Percentiles rank a stretch among this genome's conserved stretches.
phyloP scores from a whole-genome alignment of 2,888 invertebrate species.

The Nomada flava region DNA sequence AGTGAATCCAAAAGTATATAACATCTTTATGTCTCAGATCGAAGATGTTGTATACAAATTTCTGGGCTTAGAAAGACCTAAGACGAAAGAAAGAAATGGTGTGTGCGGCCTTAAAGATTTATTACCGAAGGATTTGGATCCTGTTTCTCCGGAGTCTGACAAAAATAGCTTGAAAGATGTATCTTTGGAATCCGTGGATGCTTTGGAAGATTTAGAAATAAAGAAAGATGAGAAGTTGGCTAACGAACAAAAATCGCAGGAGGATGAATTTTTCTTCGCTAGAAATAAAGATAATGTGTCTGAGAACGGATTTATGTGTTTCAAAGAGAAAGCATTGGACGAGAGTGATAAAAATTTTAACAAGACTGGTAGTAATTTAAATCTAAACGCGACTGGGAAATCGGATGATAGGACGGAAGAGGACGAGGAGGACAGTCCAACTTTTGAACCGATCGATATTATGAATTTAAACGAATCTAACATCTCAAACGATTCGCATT shows the following conservation, averaged over 20 bases:
- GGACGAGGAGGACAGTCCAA: conserved; percentile 88
- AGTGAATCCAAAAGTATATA: conserved; percentile 95
- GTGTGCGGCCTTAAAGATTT: conserved; percentile 85
- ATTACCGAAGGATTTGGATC: conserved; percentile 91
- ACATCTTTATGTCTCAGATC: conserved; percentile 95
- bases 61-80: conserved; percentile 92
- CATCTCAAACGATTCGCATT: conserved; percentile 86
- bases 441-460: conserved; percentile 87
- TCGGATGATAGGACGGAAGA: conserved; percentile 84
- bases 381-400: conserved; percentile 76
- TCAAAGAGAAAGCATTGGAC: conserved; percentile 74
- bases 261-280: conserved; percentile 35
- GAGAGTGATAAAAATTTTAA: conserved; percentile 48
- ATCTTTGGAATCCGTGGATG: conserved; percentile 79
- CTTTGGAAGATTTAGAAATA: conserved; percentile 64
- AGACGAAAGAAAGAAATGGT: conserved; percentile 81
- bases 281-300: conserved; percentile 56
- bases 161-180: conserved; percentile 85
- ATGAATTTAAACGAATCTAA: conserved; percentile 84
- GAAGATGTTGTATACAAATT: conserved; percentile 95
- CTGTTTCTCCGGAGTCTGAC: conserved; percentile 92
- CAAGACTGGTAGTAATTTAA: conserved; percentile 63
- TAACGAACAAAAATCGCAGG: conserved; percentile 38
- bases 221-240: conserved; percentile 66
- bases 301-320: conserved; percentile 86